These are phyloP conservation scores for Creontiades dilutus DNA, from an alignment of 2,888 invertebrate species.

Conservation along the genomic window DNA sequence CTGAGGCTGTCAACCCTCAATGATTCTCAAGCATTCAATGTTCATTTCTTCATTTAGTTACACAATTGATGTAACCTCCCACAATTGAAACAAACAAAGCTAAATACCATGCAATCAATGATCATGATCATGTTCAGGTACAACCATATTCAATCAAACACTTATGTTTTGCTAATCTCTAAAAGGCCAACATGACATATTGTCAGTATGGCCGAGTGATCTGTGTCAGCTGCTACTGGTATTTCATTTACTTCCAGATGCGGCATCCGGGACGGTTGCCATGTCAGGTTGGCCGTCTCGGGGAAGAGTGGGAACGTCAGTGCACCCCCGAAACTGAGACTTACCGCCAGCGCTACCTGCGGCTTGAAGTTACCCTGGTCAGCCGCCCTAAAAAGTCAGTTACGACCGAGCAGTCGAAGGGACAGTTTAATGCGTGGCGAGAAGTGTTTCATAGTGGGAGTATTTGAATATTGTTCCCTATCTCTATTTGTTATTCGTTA, in stretches of 20 bases:
- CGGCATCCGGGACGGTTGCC: constrained; percentile 56
- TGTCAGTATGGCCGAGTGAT: constrained; percentile 54
- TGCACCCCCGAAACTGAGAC: too few relatives aligned
- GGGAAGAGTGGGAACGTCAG: too few relatives aligned
- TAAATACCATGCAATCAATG: not conserved
- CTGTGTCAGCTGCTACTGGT: constrained; percentile 6
- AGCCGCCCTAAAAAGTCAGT: too few relatives aligned
- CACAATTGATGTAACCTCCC: constrained; percentile 8
- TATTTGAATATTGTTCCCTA: too few relatives aligned
- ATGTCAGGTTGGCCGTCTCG: constrained; percentile 60
- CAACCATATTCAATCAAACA: not conserved
- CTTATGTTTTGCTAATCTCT: not conserved
- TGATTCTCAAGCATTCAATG: not conserved
- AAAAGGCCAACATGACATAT: too few relatives aligned
- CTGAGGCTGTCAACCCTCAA: too few relatives aligned
- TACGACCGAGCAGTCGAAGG: too few relatives aligned
- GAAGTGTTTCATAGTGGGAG: too few relatives aligned
- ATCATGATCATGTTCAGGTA: constrained; percentile 1
- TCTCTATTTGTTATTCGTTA: too few relatives aligned
- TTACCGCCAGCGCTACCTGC: too few relatives aligned
- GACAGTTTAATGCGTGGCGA: too few relatives aligned
- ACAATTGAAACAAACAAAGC: not conserved
- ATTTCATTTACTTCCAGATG: constrained; percentile 9
- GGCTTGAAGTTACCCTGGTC: too few relatives aligned
- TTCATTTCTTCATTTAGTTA: not conserved